Evolutionary conservation across 2,888 invertebrate species (phyloP).

Genomic region (Brachyptera risi): DNA sequence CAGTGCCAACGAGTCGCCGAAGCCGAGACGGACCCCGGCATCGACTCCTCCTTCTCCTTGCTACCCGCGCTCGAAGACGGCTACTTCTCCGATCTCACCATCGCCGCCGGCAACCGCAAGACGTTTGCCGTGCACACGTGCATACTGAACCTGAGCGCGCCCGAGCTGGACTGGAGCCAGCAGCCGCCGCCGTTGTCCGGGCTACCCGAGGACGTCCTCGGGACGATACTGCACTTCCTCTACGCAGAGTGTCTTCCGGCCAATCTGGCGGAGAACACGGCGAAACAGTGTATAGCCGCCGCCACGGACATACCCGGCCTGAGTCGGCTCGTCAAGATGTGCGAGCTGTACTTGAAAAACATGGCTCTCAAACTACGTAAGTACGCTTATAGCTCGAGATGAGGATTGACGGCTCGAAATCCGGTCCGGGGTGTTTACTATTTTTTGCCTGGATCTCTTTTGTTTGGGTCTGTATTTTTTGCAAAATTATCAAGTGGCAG

Average conservation of each 20-base stretch:
- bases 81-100: slow-evolving; percentile 58
- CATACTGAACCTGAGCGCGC: slow-evolving; percentile 52
- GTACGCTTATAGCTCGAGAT: too few species aligned
- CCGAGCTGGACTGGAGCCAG: slow-evolving; percentile 53
- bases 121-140: slow-evolving; percentile 55
- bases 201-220: slow-evolving; percentile 57
- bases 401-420: too few species aligned
- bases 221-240: slow-evolving; percentile 58
- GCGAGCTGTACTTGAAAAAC: slow-evolving; percentile 58
- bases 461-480: too few species aligned
- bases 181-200: slow-evolving; percentile 54
- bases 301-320: slow-evolving; percentile 54
- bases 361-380: slow-evolving; percentile 61
- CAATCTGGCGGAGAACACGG: slow-evolving; percentile 55
- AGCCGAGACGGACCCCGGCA: slow-evolving; percentile 45
- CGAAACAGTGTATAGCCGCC: slow-evolving; percentile 52
- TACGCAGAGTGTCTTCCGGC: slow-evolving; percentile 61
- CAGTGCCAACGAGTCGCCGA: slow-evolving; percentile 56
- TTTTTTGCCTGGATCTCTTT: too few species aligned
- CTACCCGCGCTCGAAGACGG: slow-evolving; percentile 61
- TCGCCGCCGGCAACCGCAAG: slow-evolving; percentile 50
- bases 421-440: too few species aligned
- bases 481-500: too few species aligned
- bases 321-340: slow-evolving; percentile 52
- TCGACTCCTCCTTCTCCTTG: slow-evolving; percentile 57